Base-by-base conservation (phyloP, 37 sponge, comb jelly and placozoan species). In the Axinella damicornis region DNA sequence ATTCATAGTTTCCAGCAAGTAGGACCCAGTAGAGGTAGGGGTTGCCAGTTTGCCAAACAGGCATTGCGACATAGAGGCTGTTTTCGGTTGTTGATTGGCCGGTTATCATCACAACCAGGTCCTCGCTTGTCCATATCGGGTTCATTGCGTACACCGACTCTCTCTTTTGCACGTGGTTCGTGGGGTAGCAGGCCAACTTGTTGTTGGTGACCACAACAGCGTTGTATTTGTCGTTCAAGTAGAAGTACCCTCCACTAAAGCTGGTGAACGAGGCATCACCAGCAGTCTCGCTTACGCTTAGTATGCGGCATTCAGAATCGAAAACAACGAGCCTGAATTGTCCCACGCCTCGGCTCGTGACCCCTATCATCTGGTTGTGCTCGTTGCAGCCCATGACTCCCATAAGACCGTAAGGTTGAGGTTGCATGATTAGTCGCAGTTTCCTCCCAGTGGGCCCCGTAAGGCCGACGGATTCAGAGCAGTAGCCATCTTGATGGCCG, bases 381-480 rank as follows among this genome's bases (percentile, higher is more conserved):
- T 6, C 5, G 30, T 63, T 63, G 65, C 65, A 63, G 9, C 9
- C 65, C 30, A 31, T 25, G 65, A 63, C 9, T 2, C 9, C 5
- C 9, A 9, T 30, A 9, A 63, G 9, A 6, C 65, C 65, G 30
- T 31, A 63, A 6, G 65, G 65, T 9, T 63, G 4, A 11, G 2
- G 9, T 63, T 63, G 65, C 30, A 31, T 63, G 65, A 63, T 63
- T 6, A 63, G 65, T 11, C 30, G 27, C 30, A 63, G 65, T 31
- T 25, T 63, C 30, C 9, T 63, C 6, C 30, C 27, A 63, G 65
- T 63, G 2, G 65, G 65, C 9, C 65, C 65, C 6, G 65, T 63
- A 30, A 70, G 72, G 6, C 35, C 35, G 5, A 70, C 37, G n/a
- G 72, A 70, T 31, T 70, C 72, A 38, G 72, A 70, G 37, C 72